Evolutionary conservation across 2,113 vertebrate genomes (phyloP), one percentile per base, ranked within the genome.

Genomic region (Lonchura striata): DNA sequence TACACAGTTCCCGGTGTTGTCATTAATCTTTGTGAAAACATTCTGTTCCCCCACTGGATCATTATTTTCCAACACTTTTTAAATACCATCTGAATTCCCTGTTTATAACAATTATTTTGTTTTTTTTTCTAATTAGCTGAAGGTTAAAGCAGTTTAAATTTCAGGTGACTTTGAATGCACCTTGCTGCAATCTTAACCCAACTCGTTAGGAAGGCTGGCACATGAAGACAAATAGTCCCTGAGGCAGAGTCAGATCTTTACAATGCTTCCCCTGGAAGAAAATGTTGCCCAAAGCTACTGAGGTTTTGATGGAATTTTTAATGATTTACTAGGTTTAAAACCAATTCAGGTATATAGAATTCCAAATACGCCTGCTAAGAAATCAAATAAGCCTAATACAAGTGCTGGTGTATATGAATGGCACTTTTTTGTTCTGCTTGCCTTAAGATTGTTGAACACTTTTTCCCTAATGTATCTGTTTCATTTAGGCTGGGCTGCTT

Each of bases 321-420:
- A 66, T 59, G 82, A 81, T 82, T 86, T 80, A 65, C 74, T 59
- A 69, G 30, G 35, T 95, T 88, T 95, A 89, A 93, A 92, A 91
- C 82, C 94, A 81, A 35, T 93, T 93, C 91, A 86, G 28, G 33
- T 56, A 24, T 64, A 56, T 25, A 70, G 60, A 95, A 77, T 90
- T 92, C 84, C 61, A 85, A 59, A 83, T 64, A 52, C 1, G 2
- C 20, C 56, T 57, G 39, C 77, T 91, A 66, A 83, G 86, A 92
- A 74, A 85, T 86, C 41, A 71, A 49, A 79, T 85, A 70, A 86
- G 11, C 25, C 23, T 64, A 42, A 80, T 13, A 22, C 9, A 46
- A 77, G 30, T 84, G 21, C 20, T 37, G 49, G 47, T 60, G 11
- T 22, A 22, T 47, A 39, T 9, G 11, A 71, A 46, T n/a, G 66